Evolutionary conservation across 2,888 invertebrate species (phyloP).

Genomic region (Acholoe squamosa): DNA sequence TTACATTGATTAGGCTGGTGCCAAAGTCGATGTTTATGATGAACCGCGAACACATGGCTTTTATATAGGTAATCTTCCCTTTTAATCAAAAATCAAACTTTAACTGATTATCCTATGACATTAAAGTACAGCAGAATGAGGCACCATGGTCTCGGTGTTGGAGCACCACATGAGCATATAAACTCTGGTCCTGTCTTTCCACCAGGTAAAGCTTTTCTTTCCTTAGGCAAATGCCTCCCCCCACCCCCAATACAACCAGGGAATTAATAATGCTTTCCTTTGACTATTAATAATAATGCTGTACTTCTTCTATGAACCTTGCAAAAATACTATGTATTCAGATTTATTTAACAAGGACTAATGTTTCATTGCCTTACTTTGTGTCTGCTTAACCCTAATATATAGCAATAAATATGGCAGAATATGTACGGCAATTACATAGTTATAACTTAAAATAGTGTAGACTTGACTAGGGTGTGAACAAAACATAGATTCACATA

Average conservation of each 20-base stretch:
- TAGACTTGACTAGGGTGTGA: slow-evolving; percentile 39
- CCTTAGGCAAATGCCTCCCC: background rate
- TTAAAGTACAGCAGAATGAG: background rate
- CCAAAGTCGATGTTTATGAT: too few relatives aligned
- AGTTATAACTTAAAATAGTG: background rate
- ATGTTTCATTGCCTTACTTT: background rate
- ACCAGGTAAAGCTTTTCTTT: background rate
- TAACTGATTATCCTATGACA: too few relatives aligned
- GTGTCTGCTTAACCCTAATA: background rate
- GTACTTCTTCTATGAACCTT: background rate
- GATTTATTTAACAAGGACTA: too few relatives aligned
- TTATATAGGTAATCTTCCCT: too few relatives aligned
- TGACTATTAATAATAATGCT: slow-evolving; percentile 32
- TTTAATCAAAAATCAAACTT: background rate
- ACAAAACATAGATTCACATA: background rate
- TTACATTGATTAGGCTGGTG: background rate
- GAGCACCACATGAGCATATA: slow-evolving; percentile 9
- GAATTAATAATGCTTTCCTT: background rate
- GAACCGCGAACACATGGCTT: too few relatives aligned
- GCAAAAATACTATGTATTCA: slow-evolving; percentile 13
- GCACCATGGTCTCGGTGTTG: background rate
- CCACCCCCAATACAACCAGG: background rate
- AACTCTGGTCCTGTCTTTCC: background rate
- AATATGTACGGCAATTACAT: background rate
- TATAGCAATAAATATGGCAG: slow-evolving; percentile 2